Percentiles rank a stretch among this genome's conserved stretches.
Evolutionary conservation across 2,113 vertebrate species (phyloP).

Genomic region (Pandion haliaetus): DNA sequence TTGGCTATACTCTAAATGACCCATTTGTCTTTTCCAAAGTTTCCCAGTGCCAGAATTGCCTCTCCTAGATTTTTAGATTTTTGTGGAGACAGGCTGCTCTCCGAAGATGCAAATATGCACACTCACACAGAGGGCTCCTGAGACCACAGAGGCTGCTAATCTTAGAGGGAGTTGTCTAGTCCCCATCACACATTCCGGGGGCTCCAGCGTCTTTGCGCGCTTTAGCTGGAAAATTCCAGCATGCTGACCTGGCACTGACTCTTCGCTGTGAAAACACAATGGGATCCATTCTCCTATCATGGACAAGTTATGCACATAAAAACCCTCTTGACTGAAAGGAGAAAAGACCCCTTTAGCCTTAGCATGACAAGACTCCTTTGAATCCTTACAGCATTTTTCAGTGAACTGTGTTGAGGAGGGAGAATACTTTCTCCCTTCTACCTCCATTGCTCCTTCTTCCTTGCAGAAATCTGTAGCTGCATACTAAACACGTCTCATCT

Average conservation of each 20-base stretch:
- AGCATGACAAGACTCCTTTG: background rate
- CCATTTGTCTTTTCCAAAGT: background rate
- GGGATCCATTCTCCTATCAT: background rate
- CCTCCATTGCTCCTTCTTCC: background rate
- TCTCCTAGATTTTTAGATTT: background rate
- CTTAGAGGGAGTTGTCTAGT: background rate
- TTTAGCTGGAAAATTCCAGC: conserved; percentile 1
- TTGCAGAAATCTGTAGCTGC: background rate
- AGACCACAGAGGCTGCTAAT: background rate
- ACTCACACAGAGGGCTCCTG: background rate
- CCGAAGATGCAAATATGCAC: background rate
- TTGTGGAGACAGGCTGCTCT: background rate
- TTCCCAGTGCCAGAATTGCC: background rate
- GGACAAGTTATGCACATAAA: background rate
- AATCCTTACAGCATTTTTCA: background rate
- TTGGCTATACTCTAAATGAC: background rate
- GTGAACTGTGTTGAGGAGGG: background rate
- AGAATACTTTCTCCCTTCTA: background rate
- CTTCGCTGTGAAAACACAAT: background rate
- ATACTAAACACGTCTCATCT: background rate
- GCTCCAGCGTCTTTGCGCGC: background rate
- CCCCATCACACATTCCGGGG: background rate
- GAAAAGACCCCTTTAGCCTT: background rate
- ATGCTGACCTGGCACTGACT: background rate
- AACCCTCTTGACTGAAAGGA: background rate